A percentile compares a stretch with the other conserved stretches of the same genome.
These are phyloP conservation scores for zebrafish (Danio rerio) DNA, from an alignment of 2,113 vertebrate species.

Conservation along the genomic window GRCz12tu NC_133189.1:34017001-34017500, in stretches of 20 bases:
- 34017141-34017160: constrained; percentile 5
- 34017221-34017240: constrained; percentile 55
- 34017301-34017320: constrained; percentile 51
- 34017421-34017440: constrained; percentile 27
- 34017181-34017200: constrained; percentile 47
- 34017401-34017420: constrained; percentile 27
- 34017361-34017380: constrained; percentile 50
- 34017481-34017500: constrained; percentile 57
- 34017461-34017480: constrained; percentile 55
- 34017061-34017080: constrained; percentile 5
- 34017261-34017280: constrained; percentile 51
- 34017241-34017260: constrained; percentile 48
- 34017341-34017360: constrained; percentile 56
- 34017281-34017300: constrained; percentile 47
- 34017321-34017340: constrained; percentile 37
- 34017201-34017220: constrained; percentile 57
- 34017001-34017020: neutral
- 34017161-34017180: constrained; percentile 35
- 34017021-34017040: neutral
- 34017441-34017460: constrained; percentile 53
- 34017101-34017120: constrained; percentile 33
- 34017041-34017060: constrained; percentile 10
- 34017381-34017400: neutral
- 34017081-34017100: neutral
- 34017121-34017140: constrained; percentile 20